Evolutionary conservation across 2,888 invertebrate species (phyloP).

Genomic region (Parnassius mnemosyne): DNA sequence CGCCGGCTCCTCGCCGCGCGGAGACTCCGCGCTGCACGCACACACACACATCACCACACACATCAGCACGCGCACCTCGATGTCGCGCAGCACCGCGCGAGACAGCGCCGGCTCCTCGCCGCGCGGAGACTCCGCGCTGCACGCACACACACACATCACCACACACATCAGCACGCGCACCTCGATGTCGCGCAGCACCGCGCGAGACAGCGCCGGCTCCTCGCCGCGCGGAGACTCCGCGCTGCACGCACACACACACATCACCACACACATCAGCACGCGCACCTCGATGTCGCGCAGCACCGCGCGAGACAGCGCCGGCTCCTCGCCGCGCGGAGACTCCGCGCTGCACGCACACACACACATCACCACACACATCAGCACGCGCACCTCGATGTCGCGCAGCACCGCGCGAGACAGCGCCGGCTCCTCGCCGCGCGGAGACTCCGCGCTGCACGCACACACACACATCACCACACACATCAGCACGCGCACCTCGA

Average conservation of each 20-base stretch:
- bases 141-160: not conserved
- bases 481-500: conserved; percentile 96
- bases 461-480: not conserved
- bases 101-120: conserved; percentile 76
- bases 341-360: conserved; percentile 2
- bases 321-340: conserved; percentile 46
- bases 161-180: conserved; percentile 95
- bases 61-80: conserved; percentile 96
- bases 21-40: conserved; percentile 12
- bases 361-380: conserved; percentile 70
- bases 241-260: not conserved
- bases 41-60: not conserved
- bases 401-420: conserved; percentile 88
- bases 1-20: conserved; percentile 50
- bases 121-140: conserved; percentile 20
- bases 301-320: conserved; percentile 83
- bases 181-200: conserved; percentile 93
- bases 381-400: conserved; percentile 96
- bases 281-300: conserved; percentile 96
- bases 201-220: conserved; percentile 82
- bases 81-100: conserved; percentile 90
- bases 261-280: conserved; percentile 87
- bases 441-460: conserved; percentile 12
- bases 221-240: conserved; percentile 35
- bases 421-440: conserved; percentile 50